Evolutionary conservation across 2,888 invertebrate species (phyloP).

Genomic region (Mesorhabditis spiculigera): DNA sequence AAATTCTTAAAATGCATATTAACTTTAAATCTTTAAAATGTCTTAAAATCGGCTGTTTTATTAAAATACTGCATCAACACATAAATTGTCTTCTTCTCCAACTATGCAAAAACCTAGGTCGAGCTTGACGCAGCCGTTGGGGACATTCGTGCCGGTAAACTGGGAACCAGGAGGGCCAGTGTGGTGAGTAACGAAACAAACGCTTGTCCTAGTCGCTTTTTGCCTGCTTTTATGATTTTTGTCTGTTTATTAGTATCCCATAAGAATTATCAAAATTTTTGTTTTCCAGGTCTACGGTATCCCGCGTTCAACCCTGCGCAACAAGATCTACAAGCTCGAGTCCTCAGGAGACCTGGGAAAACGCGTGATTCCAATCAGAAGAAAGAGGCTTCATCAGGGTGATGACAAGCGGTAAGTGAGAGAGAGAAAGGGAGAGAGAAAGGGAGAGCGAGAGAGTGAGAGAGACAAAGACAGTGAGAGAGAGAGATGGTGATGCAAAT

Average conservation of each 20-base stretch:
- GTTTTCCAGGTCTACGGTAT: slow-evolving; percentile 94
- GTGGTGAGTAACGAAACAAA: neutral
- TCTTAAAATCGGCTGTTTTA: too few species aligned
- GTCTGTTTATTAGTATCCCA: slow-evolving; percentile 67
- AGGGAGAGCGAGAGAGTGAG: neutral
- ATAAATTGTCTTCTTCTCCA: too few species aligned
- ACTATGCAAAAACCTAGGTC: slow-evolving; percentile 61
- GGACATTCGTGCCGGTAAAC: slow-evolving; percentile 60
- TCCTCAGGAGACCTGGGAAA: slow-evolving; percentile 25
- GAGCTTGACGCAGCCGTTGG: slow-evolving; percentile 88
- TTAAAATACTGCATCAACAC: too few species aligned
- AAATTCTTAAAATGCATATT: too few species aligned
- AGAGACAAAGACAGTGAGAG: too few species aligned
- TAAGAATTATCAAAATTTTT: slow-evolving; percentile 64
- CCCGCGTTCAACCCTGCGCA: slow-evolving; percentile 88
- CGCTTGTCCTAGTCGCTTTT: neutral
- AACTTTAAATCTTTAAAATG: too few species aligned
- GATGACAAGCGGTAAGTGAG: neutral
- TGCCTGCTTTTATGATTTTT: neutral
- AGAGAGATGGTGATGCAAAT: too few species aligned
- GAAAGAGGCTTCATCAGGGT: neutral
- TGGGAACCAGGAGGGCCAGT: slow-evolving; percentile 31
- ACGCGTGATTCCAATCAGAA: too few species aligned
- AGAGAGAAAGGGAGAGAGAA: slow-evolving; percentile 6
- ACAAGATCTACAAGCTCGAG: slow-evolving; percentile 72